Conservation (phyloP, 2,113 vertebrate genomes). For the Aphelocoma coerulescens region DNA sequence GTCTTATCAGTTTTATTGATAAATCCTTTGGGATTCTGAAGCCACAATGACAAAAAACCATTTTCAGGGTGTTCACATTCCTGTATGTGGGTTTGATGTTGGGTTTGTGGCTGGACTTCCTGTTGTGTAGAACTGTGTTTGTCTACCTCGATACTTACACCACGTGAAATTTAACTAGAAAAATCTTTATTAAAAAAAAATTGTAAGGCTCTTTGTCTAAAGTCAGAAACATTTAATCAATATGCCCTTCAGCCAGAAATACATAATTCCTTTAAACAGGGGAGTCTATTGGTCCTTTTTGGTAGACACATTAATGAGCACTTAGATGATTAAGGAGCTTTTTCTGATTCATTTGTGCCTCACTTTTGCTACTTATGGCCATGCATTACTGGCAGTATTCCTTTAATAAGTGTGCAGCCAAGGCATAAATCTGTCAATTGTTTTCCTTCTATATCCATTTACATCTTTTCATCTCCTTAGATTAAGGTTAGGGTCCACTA, state of each 20-base stretch:
- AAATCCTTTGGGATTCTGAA: background rate
- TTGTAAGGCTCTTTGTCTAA: background rate
- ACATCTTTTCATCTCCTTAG: background rate
- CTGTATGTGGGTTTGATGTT: background rate
- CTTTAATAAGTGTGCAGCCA: background rate
- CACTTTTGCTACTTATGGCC: background rate
- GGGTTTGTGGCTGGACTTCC: background rate
- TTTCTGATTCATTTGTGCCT: background rate
- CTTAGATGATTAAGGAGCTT: background rate
- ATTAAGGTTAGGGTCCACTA: background rate
- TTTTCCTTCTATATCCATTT: background rate
- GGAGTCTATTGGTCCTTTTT: fast-evolving
- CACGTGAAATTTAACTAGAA: background rate
- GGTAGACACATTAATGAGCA: background rate
- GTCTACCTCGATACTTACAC: background rate
- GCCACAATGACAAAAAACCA: background rate
- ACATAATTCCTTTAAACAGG: background rate
- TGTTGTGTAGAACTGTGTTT: background rate
- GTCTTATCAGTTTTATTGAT: background rate
- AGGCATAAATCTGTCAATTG: background rate
- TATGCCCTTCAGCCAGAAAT: background rate
- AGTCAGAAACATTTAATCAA: background rate
- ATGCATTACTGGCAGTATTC: background rate
- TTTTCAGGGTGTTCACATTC: background rate
- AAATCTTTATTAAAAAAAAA: background rate